Conservation (phyloP, 2,113 vertebrate genomes). For the Andinoacara biseriatus region DNA sequence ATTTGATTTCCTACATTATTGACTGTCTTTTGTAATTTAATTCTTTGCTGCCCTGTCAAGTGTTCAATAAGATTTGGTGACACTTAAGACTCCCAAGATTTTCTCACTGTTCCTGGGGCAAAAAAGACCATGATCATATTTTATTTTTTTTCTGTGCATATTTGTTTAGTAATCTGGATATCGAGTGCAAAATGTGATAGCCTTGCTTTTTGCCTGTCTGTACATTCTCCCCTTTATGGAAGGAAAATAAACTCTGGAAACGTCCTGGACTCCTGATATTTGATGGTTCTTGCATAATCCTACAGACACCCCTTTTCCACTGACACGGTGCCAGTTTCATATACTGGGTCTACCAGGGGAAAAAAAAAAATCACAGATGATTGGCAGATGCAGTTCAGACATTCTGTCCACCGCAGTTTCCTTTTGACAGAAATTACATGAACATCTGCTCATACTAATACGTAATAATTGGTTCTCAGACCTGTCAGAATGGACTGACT, state of each 20-base stretch:
- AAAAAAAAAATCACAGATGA: background rate
- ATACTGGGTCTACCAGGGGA: background rate
- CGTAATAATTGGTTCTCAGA: background rate
- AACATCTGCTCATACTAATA: background rate
- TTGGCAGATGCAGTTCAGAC: background rate
- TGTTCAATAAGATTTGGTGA: background rate
- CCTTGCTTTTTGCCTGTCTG: slow-evolving; percentile 69
- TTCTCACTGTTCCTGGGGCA: slow-evolving; percentile 21
- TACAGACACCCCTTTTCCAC: no score
- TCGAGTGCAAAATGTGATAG: slow-evolving; percentile 69
- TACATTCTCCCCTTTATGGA: slow-evolving; percentile 55
- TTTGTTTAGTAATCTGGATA: slow-evolving; percentile 62
- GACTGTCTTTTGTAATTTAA: background rate
- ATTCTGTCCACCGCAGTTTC: background rate
- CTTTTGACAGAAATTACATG: background rate
- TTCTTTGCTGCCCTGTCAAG: background rate
- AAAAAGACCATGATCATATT: slow-evolving; percentile 42
- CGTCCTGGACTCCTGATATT: background rate
- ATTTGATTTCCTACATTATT: background rate
- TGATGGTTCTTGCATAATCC: background rate
- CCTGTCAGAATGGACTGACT: background rate
- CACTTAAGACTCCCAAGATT: slow-evolving; percentile 18
- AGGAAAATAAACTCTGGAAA: slow-evolving; percentile 71
- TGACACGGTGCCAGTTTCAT: background rate
- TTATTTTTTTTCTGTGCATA: slow-evolving; percentile 42